Evolutionary conservation across 2,888 invertebrate genomes (phyloP), one percentile per base, ranked within the genome.

Genomic region (Aleiodes alternator): DNA sequence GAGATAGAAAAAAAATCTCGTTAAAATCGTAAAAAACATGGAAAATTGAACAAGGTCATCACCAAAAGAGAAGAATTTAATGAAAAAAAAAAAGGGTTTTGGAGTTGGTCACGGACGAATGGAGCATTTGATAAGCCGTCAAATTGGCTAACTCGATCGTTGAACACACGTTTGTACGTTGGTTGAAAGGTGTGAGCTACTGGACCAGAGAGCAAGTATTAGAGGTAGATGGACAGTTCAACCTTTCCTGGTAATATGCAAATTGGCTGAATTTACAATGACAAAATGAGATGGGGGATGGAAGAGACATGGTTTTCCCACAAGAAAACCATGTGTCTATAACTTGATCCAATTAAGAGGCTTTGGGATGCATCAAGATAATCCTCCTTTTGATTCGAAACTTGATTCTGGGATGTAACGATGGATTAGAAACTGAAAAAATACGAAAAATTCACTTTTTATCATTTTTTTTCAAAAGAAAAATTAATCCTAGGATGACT

Each of bases 71-170:
- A 16, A 23, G 48, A 64, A 48, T 23, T 6, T 43, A 61, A 43
- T 64, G 64, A 14, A 14, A 64, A n/a, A 23, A 64, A n/a, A 23
- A 64, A n/a, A n/a, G n/a, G 16, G 34, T 23, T 12, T 43, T 48
- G 64, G 14, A 64, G 16, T 56, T 64, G 43, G 59, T 48, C 34
- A 61, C 9, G 64, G 43, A 14, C 48, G 43, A 11, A 43, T 43
- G 48, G 43, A 64, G 43, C 64, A 23, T 16, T 64, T 64, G 43
- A 64, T 64, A 48, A 64, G 43, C 64, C 64, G 16, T 64, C 64
- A 64, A 64, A 64, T 64, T 64, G 64, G 64, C 16, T 34, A 59
- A 59, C 59, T 64, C 43, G 64, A 43, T 48, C 4, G 64, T 64
- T 64, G 43, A 48, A 48, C 59, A 59, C 59, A 34, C 16, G 23